Evolutionary conservation across 2,888 invertebrate genomes (phyloP), one percentile per base, ranked within the genome.

Genomic region (Gasteruption jaculator): DNA sequence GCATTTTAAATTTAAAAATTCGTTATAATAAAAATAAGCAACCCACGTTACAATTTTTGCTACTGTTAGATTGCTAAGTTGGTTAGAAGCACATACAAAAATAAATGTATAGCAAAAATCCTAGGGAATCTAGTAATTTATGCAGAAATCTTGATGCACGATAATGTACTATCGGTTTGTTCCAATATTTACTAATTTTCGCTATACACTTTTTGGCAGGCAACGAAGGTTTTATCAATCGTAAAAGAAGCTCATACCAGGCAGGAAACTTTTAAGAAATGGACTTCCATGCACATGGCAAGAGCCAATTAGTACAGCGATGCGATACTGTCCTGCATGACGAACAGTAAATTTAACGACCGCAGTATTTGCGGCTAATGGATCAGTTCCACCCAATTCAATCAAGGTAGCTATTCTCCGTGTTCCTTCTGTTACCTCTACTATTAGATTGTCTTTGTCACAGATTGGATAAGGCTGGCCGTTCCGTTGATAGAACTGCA

Each of bases 391-490:
- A 30, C 92, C 93, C 61, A 92, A 75, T 74, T 93, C 91, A 58
- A 88, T 82, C 47, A 91, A 83, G 31, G 89, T 86, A 8, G 91
- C 85, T 53, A 86, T 84, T 76, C 85, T 85, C 58, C 86, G 80
- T 30, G 86, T 83, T 49, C 88, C 90, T 63, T 91, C 89, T 41
- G 85, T 84, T 58, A 94, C 90, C 74, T 88, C 86, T 53, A 93
- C 86, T 58, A 85, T 80, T 54, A 94, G 81, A 69, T 89, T 86
- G 74, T 94, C 94, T 48, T 88, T 88, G 76, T 91, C 91, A 74
- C 91, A 91, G 68, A 94, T 86, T 54, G 92, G 92, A 77, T 93
- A 94, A 52, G 93, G 90, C 68, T 91, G 89, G 16, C 93, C 91
- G 72, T 93, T 93, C 50, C 91, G 83, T 74, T 92, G 91, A 75